Evolutionary conservation across 2,113 vertebrate genomes (phyloP).

Genomic region (Malurus alboscapulatus): DNA sequence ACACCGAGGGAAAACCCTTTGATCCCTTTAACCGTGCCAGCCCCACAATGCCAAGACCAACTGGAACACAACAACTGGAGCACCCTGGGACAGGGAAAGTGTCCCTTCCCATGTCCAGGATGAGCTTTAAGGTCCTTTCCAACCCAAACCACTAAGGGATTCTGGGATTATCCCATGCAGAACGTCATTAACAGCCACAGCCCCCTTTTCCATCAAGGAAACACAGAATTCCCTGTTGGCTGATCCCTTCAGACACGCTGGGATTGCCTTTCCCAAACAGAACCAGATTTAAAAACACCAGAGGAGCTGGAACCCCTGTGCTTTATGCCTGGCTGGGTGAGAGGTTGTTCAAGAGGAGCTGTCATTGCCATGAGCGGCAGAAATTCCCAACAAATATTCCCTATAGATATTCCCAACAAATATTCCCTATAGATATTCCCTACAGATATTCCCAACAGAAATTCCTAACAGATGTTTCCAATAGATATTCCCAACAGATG

Average conservation of each 20-base stretch:
- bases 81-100: accelerated
- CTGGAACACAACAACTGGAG: background rate
- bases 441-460: background rate
- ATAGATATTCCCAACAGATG: too few relatives aligned
- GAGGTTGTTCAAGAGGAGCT: background rate
- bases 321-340: background rate
- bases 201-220: background rate
- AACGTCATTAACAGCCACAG: background rate
- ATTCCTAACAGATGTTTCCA: too few relatives aligned
- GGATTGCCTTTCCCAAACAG: background rate
- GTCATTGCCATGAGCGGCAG: background rate
- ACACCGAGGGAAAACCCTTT: too few relatives aligned
- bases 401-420: too few relatives aligned
- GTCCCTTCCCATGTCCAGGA: background rate
- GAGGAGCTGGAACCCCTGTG: background rate
- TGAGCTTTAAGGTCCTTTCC: background rate
- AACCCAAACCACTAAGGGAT: background rate
- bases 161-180: background rate
- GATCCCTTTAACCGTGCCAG: too few relatives aligned
- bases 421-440: background rate
- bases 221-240: background rate
- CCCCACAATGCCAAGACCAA: too few relatives aligned
- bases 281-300: background rate
- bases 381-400: background rate
- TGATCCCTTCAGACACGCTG: background rate